These are phyloP conservation scores for Lampris incognitus DNA, from an alignment of 2,113 vertebrate species.

Conservation along the genomic window DNA sequence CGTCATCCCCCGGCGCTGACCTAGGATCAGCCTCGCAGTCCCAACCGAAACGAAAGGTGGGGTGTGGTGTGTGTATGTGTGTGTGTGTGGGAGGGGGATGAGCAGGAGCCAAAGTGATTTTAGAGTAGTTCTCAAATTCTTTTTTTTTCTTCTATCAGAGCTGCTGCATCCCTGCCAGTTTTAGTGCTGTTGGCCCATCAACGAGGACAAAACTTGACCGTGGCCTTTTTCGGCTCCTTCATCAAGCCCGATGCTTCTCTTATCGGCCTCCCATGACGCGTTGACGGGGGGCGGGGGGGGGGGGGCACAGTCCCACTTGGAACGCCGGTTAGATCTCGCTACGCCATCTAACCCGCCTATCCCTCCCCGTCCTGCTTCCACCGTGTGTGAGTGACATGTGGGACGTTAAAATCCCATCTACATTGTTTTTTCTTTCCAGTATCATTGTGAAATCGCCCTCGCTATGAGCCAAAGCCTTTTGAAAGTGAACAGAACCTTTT, in stretches of 20 bases:
- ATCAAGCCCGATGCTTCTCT: conserved; percentile 21
- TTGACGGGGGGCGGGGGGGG: no score
- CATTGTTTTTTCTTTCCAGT: not conserved
- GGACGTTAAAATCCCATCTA: conserved; percentile 14
- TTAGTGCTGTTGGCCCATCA: conserved; percentile 13
- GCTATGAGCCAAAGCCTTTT: conserved; percentile 34
- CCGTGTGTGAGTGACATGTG: conserved; percentile 12
- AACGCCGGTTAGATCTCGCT: not conserved
- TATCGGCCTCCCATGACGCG: not conserved
- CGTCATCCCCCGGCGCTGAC: conserved; percentile 43
- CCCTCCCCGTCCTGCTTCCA: not conserved
- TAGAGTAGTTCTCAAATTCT: not conserved
- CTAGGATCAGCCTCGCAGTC: conserved; percentile 18
- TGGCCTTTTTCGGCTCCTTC: conserved; percentile 30
- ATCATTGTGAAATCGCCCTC: conserved; percentile 5
- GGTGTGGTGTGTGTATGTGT: not conserved
- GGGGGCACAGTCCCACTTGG: no score
- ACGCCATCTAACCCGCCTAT: not conserved
- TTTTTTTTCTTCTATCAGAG: conserved; percentile 22
- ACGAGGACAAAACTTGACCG: conserved; percentile 13
- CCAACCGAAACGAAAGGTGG: conserved; percentile 18
- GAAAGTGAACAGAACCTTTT: conserved; percentile 30
- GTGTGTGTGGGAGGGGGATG: not conserved
- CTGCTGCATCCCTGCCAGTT: not conserved
- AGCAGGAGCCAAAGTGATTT: conserved; percentile 29